Evolutionary conservation across 2,113 vertebrate species (phyloP).

Genomic region (Suncus etruscus): DNA sequence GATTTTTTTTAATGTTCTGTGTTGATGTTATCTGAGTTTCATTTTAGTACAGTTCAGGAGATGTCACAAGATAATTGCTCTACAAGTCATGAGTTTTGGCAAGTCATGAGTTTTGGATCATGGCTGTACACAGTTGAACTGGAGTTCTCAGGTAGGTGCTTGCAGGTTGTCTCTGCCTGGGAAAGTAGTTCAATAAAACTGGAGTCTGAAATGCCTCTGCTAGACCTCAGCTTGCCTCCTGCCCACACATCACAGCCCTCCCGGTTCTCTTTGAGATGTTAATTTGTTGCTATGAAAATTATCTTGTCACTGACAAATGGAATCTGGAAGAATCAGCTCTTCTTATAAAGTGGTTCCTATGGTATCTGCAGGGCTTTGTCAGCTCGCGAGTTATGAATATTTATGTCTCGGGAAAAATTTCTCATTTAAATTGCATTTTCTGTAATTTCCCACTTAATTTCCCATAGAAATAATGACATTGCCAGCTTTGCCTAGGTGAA

Average conservation of each 20-base stretch:
- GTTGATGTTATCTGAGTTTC: constrained; percentile 40
- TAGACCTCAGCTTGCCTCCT: constrained; percentile 75
- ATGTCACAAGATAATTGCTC: constrained; percentile 24
- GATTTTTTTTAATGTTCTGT: not conserved
- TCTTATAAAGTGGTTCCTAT: constrained; percentile 82
- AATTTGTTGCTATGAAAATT: constrained; percentile 84
- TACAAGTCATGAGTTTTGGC: not conserved
- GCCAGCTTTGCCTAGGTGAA: constrained; percentile 71
- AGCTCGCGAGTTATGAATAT: constrained; percentile 82
- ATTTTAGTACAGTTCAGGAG: constrained; percentile 35
- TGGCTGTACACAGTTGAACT: not conserved
- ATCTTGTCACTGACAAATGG: constrained; percentile 82
- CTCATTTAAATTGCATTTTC: constrained; percentile 80
- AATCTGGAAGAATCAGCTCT: constrained; percentile 82
- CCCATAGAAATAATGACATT: constrained; percentile 75
- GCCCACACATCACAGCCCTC: constrained; percentile 70
- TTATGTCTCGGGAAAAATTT: constrained; percentile 76
- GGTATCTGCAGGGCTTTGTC: constrained; percentile 80
- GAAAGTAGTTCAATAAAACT: constrained; percentile 48
- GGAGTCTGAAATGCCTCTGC: constrained; percentile 56
- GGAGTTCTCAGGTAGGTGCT: not conserved
- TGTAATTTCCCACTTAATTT: constrained; percentile 82
- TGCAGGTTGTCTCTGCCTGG: not conserved
- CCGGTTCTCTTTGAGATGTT: constrained; percentile 79
- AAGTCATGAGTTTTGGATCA: not conserved